Evolutionary conservation across 92 coral and sea anemone species (phyloP).

Genomic region (Phenganax subtilis): DNA sequence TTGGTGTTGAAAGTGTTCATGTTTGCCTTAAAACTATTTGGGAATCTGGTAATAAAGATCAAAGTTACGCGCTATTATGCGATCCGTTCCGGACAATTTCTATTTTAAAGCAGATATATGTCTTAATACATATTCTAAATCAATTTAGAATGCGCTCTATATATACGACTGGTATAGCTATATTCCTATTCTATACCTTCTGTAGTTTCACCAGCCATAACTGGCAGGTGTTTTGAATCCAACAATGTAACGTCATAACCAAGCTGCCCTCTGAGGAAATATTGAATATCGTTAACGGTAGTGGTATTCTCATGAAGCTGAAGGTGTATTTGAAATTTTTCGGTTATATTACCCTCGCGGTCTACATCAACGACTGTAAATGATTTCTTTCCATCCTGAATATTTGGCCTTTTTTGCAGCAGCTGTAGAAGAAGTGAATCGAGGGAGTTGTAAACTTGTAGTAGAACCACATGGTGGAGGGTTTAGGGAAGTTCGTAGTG

Average conservation of each 20-base stretch:
- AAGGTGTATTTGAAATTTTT: not conserved
- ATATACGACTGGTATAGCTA: not conserved
- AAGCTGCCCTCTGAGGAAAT: not conserved
- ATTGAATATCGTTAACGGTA: not conserved
- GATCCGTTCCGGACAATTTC: too few relatives aligned
- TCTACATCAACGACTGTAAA: not conserved
- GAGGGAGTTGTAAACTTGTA: not conserved
- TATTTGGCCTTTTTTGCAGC: too few relatives aligned
- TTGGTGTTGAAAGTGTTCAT: too few relatives aligned
- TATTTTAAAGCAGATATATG: too few relatives aligned
- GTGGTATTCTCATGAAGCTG: not conserved
- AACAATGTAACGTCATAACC: conserved; percentile 6
- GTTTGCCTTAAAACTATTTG: too few relatives aligned
- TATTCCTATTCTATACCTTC: not conserved
- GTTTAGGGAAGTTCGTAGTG: not conserved
- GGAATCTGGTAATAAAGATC: too few relatives aligned
- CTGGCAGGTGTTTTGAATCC: conserved; percentile 5
- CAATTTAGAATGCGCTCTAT: too few relatives aligned
- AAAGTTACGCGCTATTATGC: too few relatives aligned
- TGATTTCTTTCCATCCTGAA: too few relatives aligned
- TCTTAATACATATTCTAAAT: too few relatives aligned
- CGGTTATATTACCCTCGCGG: not conserved
- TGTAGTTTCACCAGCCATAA: conserved; percentile 7
- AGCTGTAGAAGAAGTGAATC: not conserved
- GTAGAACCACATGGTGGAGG: conserved; percentile 10